phyloP scores from a whole-genome alignment of 1,140 invertebrate genomes.

The Pemphigus obesinymphae region DNA sequence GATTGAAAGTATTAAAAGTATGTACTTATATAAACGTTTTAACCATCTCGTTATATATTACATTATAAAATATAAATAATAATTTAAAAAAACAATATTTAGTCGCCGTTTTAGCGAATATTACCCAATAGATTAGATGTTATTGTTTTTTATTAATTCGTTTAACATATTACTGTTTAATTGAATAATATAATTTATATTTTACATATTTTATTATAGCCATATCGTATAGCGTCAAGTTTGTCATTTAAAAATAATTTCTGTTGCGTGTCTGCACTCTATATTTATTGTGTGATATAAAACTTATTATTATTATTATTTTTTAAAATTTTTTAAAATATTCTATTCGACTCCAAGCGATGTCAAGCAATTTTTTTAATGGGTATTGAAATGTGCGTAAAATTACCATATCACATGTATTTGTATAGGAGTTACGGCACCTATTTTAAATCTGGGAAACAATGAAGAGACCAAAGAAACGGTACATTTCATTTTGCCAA shows the following conservation, averaged over 20 bases:
- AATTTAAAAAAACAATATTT: background rate
- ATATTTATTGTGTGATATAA: no score
- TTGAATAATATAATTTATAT: no score
- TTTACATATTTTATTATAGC: no score
- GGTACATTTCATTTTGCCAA: background rate
- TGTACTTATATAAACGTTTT: background rate
- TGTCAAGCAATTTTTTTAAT: background rate
- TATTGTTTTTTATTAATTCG: no score
- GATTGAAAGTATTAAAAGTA: background rate
- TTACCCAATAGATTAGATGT: background rate
- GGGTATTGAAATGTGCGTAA: background rate
- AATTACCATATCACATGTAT: background rate
- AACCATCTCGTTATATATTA: background rate
- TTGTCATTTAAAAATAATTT: no score
- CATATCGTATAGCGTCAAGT: no score
- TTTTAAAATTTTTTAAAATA: no score
- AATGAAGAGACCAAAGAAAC: background rate
- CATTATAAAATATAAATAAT: background rate
- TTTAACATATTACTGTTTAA: no score
- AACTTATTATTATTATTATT: no score
- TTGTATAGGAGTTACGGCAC: background rate
- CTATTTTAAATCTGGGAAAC: background rate
- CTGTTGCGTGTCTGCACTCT: no score
- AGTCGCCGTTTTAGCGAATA: background rate
- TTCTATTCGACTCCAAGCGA: no score